Conservation (phyloP, 2,797 vertebrate genomes). For the Poecilia picta region DNA sequence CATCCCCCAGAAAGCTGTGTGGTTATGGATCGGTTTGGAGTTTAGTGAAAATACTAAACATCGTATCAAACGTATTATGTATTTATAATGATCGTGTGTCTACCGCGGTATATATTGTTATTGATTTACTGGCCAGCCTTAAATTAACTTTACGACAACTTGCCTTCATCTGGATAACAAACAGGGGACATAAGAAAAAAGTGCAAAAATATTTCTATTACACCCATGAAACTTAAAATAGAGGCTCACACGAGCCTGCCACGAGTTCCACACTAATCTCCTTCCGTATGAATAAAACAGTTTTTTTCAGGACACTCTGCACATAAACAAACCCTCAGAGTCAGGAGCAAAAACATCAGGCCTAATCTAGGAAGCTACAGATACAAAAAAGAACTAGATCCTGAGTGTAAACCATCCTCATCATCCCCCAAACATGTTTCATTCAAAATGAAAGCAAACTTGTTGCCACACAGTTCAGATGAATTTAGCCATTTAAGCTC, state of each 20-base stretch:
- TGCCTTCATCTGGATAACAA: constrained; percentile 4
- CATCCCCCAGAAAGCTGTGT: background rate
- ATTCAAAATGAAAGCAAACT: constrained; percentile 21
- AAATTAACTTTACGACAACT: background rate
- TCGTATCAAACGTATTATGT: background rate
- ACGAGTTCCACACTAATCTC: constrained; percentile 43
- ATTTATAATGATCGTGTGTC: background rate
- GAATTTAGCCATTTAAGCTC: constrained; percentile 29
- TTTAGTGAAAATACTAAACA: background rate
- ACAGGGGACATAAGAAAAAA: background rate
- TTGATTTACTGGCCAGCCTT: background rate
- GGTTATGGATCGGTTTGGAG: background rate
- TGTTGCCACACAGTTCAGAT: constrained; percentile 21
- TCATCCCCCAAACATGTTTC: constrained; percentile 11
- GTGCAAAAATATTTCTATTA: constrained; percentile 34
- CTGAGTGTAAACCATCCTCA: background rate
- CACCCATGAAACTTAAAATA: constrained; percentile 31
- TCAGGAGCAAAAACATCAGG: constrained; percentile 28
- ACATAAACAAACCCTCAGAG: constrained; percentile 61
- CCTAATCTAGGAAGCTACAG: constrained; percentile 13
- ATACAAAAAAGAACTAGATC: background rate
- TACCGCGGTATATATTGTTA: background rate
- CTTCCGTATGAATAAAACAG: constrained; percentile 54
- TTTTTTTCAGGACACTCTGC: constrained; percentile 35
- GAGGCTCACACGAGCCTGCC: constrained; percentile 26